Percentiles rank a stretch among this genome's conserved stretches.
These are phyloP conservation scores for Calyptomena viridis DNA, from an alignment of 2,113 vertebrate species.

Conservation along the genomic window DNA sequence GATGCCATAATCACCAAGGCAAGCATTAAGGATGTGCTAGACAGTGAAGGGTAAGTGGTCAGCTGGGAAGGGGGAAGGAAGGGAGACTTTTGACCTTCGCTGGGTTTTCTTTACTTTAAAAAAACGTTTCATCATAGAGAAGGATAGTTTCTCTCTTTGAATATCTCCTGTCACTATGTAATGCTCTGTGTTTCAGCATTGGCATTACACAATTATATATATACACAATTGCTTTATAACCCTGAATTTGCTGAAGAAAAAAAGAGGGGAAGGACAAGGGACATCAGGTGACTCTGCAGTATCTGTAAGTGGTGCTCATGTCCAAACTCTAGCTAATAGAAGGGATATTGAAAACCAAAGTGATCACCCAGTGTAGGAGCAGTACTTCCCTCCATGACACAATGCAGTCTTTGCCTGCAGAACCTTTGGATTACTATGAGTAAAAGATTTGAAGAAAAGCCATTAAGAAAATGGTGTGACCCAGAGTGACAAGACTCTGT, in stretches of 20 bases:
- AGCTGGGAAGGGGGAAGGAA: not conserved
- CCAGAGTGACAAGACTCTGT: not conserved
- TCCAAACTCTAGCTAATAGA: not conserved
- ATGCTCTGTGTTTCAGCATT: not conserved
- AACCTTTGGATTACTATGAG: not conserved
- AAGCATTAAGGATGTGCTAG: slow-evolving; percentile 98
- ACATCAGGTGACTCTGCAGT: not conserved
- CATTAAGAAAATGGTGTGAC: not conserved
- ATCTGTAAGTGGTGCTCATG: not conserved
- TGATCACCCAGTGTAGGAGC: not conserved
- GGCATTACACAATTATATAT: not conserved
- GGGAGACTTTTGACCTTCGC: not conserved
- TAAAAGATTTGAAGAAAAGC: not conserved
- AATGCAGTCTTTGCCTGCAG: not conserved
- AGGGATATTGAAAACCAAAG: not conserved
- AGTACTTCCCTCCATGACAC: not conserved
- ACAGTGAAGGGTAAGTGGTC: slow-evolving; percentile 93
- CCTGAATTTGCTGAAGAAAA: not conserved
- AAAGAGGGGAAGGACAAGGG: not conserved
- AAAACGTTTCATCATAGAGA: not conserved
- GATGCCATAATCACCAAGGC: slow-evolving; percentile 99
- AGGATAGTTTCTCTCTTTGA: not conserved
- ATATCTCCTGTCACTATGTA: not conserved
- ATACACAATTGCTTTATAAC: not conserved
- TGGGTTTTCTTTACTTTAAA: not conserved